A percentile compares a stretch with the other conserved stretches of the same genome.
These are phyloP conservation scores for Lasioglossum oenotherae DNA, from an alignment of 2,888 invertebrate species.

Conservation along the genomic window DNA sequence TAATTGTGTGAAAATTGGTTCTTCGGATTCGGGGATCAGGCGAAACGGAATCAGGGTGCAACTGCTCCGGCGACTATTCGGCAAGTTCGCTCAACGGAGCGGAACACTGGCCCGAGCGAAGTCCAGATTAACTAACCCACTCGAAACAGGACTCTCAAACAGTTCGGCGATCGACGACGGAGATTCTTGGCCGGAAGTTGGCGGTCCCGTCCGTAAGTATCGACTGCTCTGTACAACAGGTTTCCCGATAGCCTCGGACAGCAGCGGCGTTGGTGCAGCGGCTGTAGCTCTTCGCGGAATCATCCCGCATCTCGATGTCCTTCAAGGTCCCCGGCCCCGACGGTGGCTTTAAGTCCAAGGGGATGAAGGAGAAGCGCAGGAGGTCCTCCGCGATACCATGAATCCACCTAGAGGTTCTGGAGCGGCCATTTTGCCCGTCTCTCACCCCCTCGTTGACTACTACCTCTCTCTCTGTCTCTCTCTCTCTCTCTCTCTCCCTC, in stretches of 20 bases:
- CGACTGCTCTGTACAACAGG: conserved; percentile 54
- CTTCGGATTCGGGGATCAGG: conserved; percentile 14
- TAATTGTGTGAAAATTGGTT: not conserved
- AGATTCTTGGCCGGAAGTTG: conserved; percentile 69
- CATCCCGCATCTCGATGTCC: conserved; percentile 64
- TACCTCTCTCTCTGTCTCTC: conserved; percentile 48
- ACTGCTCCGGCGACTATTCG: conserved; percentile 10
- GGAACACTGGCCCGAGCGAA: conserved; percentile 28
- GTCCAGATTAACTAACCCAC: conserved; percentile 37
- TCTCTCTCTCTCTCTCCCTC: conserved; percentile 37
- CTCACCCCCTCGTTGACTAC: conserved; percentile 65
- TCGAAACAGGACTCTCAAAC: conserved; percentile 21
- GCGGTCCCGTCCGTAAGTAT: conserved; percentile 60
- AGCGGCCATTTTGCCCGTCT: conserved; percentile 82
- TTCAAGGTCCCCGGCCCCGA: conserved; percentile 57
- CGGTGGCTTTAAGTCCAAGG: conserved; percentile 57
- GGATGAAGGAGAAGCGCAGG: conserved; percentile 59
- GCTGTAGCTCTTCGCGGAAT: conserved; percentile 45
- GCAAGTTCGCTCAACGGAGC: conserved; percentile 36
- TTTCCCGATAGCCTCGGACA: conserved; percentile 46
- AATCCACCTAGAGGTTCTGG: conserved; percentile 78
- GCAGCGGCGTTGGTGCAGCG: conserved; percentile 44
- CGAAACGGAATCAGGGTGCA: conserved; percentile 3
- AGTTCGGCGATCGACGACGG: conserved; percentile 36
- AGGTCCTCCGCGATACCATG: conserved; percentile 76